Percentiles rank a stretch among this genome's conserved stretches.
phyloP scores from a whole-genome alignment of 2,888 invertebrate genomes.

The Sinodicranocentrus sp. region DNA sequence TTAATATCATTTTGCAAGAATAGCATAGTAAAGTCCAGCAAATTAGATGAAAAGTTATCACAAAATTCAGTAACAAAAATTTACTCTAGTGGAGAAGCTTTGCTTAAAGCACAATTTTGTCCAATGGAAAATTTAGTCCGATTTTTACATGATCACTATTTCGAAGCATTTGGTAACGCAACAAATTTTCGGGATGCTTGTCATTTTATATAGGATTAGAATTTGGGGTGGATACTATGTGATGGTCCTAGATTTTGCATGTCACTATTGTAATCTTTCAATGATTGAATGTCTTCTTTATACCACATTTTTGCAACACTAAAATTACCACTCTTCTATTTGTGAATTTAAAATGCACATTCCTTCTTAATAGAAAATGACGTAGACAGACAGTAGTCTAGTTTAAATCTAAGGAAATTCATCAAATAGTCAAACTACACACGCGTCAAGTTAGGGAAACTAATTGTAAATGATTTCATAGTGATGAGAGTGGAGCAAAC shows the following conservation, averaged over 20 bases:
- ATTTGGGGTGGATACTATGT: constrained; percentile 10
- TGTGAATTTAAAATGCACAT: too few relatives aligned
- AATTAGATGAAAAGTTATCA: constrained; percentile 74
- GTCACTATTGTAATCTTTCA: constrained; percentile 37
- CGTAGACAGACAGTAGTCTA: too few relatives aligned
- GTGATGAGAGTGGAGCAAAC: background rate
- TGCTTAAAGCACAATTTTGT: constrained; percentile 81
- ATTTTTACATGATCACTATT: constrained; percentile 93
- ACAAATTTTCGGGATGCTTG: constrained; percentile 89
- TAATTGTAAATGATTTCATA: constrained; percentile 1
- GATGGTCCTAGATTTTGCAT: constrained; percentile 40
- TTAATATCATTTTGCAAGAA: constrained; percentile 88
- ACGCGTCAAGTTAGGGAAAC: too few relatives aligned
- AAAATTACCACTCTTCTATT: too few relatives aligned
- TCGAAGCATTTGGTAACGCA: constrained; percentile 85
- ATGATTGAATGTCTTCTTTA: constrained; percentile 52
- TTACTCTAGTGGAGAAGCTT: constrained; percentile 79
- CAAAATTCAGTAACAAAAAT: constrained; percentile 78
- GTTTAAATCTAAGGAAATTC: too few relatives aligned
- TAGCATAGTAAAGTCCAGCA: constrained; percentile 68
- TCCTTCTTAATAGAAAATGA: too few relatives aligned
- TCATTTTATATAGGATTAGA: constrained; percentile 57
- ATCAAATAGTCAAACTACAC: too few relatives aligned
- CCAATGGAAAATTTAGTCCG: constrained; percentile 92
- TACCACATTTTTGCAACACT: constrained; percentile 15